Base-by-base conservation (phyloP, 1,140 invertebrate genomes). In the Sitobion miscanthi region DNA sequence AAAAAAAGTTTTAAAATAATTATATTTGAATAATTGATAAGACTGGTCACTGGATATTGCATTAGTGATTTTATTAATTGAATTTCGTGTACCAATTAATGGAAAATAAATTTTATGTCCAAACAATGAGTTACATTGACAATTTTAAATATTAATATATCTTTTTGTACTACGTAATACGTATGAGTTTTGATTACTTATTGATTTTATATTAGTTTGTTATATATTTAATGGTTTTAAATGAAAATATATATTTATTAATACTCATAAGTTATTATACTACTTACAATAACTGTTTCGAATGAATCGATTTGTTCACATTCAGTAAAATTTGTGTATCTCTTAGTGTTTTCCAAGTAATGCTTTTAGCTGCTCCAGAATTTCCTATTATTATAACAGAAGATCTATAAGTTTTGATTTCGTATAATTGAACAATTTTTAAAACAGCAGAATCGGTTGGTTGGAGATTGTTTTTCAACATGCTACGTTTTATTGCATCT, bases 361-460 rank as follows among this genome's bases (percentile, higher is more conserved):
- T 69, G 35, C 90, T 91, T 77, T 91, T 91, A n/a, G 90, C 90
- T 5, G 90, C 42, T n/a, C 90, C 90, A 49, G 98, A 96, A 47
- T 97, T 96, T 3, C 99, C 98, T 87, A 99, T 97, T 93, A 99
- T 96, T 98, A 99, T 99, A 94, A 99, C 96, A 42, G 98, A 98
- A 95, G 98, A 98, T 54, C 98, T 96, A 4, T 99, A 98, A 87
- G 98, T 95, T 96, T 99, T 97, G 97, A 98, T 99, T 95, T 99
- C 98, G 95, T 99, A 98, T 93, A 99, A 96, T 95, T 97, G 97
- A 94, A 97, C 95, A 0, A 96, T 95, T 95, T 98, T 98, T 93
- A 97, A 97, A 7, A 98, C 94, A 95, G 97, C 98, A 97, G 97
- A 98, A 0, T 96, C 95, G 0, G 97, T 97, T 30, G 96, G 95